phyloP scores from a whole-genome alignment of 1,140 invertebrate genomes.

The Sycophaga agraensis region DNA sequence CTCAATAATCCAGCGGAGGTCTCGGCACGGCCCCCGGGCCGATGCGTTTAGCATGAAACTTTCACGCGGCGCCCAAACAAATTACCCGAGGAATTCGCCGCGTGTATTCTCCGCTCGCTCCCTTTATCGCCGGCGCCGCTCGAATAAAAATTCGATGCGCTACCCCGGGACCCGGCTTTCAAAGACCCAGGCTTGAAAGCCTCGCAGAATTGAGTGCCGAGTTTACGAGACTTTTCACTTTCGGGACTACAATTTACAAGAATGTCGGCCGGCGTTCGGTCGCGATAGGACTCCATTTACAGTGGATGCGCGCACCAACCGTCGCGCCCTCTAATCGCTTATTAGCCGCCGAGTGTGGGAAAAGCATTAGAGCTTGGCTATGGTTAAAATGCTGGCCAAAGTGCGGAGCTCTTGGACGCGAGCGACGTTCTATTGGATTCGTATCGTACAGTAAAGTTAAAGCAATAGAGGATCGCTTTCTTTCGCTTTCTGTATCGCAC shows the following conservation, averaged over 20 bases:
- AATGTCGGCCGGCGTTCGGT: too few species aligned
- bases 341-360: too few species aligned
- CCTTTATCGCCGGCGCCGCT: neutral
- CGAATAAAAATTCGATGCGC: slow-evolving; percentile 24
- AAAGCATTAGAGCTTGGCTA: too few species aligned
- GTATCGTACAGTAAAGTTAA: too few species aligned
- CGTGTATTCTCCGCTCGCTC: neutral
- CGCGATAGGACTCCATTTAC: too few species aligned
- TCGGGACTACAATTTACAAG: slow-evolving; percentile 30
- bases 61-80: slow-evolving; percentile 17
- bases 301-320: slow-evolving; percentile 14
- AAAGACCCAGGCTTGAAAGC: slow-evolving; percentile 27
- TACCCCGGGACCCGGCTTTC: slow-evolving; percentile 3
- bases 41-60: slow-evolving; percentile 24
- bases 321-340: slow-evolving; percentile 20
- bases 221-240: slow-evolving; percentile 33
- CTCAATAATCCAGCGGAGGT: too few species aligned
- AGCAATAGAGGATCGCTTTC: too few species aligned
- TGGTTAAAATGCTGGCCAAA: too few species aligned
- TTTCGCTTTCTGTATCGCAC: too few species aligned
- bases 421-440: too few species aligned
- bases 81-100: slow-evolving; percentile 16
- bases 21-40: neutral
- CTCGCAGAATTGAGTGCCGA: slow-evolving; percentile 28
- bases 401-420: too few species aligned